A percentile compares a stretch with the other conserved stretches of the same genome.
phyloP scores from a whole-genome alignment of 2,797 vertebrate species.

The Caiman crocodilus region DNA sequence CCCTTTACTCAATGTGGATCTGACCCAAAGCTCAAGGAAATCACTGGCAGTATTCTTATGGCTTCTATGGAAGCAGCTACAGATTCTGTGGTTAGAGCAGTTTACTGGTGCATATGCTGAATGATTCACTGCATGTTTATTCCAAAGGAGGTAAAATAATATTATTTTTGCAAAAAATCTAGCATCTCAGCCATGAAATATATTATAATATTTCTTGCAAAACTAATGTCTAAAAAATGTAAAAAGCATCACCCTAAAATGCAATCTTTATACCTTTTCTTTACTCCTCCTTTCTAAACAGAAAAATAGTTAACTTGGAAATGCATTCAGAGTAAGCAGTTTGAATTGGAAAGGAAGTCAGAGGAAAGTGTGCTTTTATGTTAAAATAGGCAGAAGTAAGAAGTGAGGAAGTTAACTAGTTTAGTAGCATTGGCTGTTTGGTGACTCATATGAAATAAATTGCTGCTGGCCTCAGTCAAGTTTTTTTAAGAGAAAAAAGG shows the following conservation, averaged over 20 bases:
- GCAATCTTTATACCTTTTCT: background rate
- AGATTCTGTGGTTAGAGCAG: background rate
- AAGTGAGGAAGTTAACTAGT: background rate
- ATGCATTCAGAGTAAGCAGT: conserved; percentile 13
- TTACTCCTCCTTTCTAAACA: conserved; percentile 18
- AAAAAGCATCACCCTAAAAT: background rate
- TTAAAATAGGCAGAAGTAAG: background rate
- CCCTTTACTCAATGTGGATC: background rate
- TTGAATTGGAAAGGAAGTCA: background rate
- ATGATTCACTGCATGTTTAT: background rate
- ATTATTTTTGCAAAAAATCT: background rate
- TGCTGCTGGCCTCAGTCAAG: background rate
- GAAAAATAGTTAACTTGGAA: conserved; percentile 27
- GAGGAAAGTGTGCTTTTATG: background rate
- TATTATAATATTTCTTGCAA: background rate
- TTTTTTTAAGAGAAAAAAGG: conserved; percentile 38
- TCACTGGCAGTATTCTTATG: background rate
- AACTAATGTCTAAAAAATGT: conserved; percentile 17
- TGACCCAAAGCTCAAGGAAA: background rate
- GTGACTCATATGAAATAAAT: background rate
- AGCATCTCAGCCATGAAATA: background rate
- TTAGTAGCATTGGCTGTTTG: conserved; percentile 8
- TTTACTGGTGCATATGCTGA: background rate
- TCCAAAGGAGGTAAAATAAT: background rate
- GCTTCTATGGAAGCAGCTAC: background rate